Conservation (phyloP, 2,888 invertebrate genomes). For the Troides helena region DNA sequence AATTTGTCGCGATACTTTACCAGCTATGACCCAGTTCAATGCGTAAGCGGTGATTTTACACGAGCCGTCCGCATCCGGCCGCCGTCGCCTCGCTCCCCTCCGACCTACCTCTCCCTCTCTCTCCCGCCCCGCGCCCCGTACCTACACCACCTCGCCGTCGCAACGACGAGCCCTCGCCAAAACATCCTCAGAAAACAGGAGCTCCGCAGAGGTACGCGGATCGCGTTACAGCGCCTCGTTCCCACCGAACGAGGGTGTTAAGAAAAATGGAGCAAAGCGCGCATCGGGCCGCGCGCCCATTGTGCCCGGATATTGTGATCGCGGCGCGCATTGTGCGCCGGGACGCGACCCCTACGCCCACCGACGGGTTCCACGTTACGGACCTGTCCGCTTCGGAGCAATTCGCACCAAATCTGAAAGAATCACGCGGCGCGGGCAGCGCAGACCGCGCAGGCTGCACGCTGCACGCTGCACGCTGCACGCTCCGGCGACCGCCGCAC, state of each 20-base stretch:
- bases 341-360: background rate
- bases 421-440: no score
- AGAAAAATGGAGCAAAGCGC: slow-evolving; percentile 63
- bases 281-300: slow-evolving; percentile 37
- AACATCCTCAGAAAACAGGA: slow-evolving; percentile 24
- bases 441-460: no score
- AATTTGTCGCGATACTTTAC: no score
- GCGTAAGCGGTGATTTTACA: background rate
- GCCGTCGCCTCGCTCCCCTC: background rate
- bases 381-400: no score
- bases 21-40: no score
- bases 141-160: no score
- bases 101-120: no score
- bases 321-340: slow-evolving; percentile 34
- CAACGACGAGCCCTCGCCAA: background rate
- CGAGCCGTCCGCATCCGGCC: background rate
- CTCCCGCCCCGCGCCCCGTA: background rate
- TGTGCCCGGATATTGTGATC: slow-evolving; percentile 57
- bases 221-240: slow-evolving; percentile 61
- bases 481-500: no score
- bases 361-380: no score
- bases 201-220: slow-evolving; percentile 37
- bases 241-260: slow-evolving; percentile 66
- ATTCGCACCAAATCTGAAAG: no score
- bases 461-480: no score